phyloP scores from a whole-genome alignment of 2,797 vertebrate genomes.

The Gambusia yucatana region DNA sequence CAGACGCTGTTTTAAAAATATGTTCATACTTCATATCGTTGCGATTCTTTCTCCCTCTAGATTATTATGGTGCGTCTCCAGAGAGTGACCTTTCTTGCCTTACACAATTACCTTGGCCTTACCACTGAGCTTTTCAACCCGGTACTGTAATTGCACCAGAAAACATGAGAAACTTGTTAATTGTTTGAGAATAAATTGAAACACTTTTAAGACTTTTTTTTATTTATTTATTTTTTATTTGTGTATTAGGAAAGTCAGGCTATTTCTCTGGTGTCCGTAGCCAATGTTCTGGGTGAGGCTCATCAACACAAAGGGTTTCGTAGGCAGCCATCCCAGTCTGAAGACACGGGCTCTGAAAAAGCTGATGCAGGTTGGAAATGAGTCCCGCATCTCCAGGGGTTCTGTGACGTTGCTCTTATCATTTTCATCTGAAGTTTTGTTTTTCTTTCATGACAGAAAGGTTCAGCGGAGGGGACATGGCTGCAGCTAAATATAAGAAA shows the following conservation, averaged over 20 bases:
- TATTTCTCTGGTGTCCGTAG: conserved; percentile 85
- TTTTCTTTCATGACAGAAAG: conserved; percentile 37
- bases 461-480: conserved; percentile 34
- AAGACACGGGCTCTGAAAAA: conserved; percentile 72
- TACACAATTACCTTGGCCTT: conserved; percentile 95
- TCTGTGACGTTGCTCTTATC: not conserved
- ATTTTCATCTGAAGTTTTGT: conserved; percentile 10
- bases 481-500: conserved; percentile 59
- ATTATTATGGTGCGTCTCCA: conserved; percentile 98
- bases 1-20: not conserved
- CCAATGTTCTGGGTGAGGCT: conserved; percentile 78
- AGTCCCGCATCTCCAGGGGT: not conserved
- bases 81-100: conserved; percentile 92
- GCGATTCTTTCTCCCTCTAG: conserved; percentile 65
- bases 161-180: not conserved
- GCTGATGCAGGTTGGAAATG: conserved; percentile 75
- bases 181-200: not conserved
- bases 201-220: not conserved
- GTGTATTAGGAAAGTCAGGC: conserved; percentile 87
- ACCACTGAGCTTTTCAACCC: conserved; percentile 95
- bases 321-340: conserved; percentile 74
- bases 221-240: not conserved
- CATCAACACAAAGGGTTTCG: conserved; percentile 70
- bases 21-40: not conserved
- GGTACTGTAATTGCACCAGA: conserved; percentile 63